phyloP scores from a whole-genome alignment of 1,140 invertebrate species.

The Pinna nobilis region DNA sequence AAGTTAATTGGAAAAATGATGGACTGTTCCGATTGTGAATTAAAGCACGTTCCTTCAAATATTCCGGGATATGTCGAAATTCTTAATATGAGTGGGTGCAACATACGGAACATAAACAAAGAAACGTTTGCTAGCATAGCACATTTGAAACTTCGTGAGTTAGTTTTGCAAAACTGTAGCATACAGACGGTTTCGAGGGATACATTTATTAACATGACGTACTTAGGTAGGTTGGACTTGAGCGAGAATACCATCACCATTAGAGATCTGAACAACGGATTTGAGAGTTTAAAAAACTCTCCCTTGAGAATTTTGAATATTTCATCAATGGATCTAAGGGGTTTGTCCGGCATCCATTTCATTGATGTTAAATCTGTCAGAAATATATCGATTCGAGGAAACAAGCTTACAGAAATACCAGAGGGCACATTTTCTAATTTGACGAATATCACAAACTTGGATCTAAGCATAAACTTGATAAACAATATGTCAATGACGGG shows the following conservation, averaged over 20 bases:
- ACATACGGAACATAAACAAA: no score
- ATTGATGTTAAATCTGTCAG: background rate
- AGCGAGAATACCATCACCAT: background rate
- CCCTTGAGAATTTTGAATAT: background rate
- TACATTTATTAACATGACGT: background rate
- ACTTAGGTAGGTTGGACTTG: background rate
- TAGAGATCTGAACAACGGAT: background rate
- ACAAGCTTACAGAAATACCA: background rate
- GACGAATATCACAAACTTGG: background rate
- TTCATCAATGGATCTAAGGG: background rate
- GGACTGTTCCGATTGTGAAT: no score
- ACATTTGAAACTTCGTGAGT: background rate
- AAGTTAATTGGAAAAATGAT: no score
- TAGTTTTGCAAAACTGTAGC: background rate
- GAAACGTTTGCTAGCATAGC: background rate
- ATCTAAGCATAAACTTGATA: constrained; percentile 5
- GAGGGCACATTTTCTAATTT: background rate
- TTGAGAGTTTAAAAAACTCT: background rate
- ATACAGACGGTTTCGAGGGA: background rate
- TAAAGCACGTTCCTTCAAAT: no score
- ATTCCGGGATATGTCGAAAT: no score
- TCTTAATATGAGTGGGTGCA: no score
- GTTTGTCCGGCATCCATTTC: background rate
- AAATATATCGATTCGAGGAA: background rate
- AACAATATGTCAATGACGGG: background rate